Evolutionary conservation across 2,113 vertebrate genomes (phyloP).

Genomic region (Chelonoidis abingdonii): DNA sequence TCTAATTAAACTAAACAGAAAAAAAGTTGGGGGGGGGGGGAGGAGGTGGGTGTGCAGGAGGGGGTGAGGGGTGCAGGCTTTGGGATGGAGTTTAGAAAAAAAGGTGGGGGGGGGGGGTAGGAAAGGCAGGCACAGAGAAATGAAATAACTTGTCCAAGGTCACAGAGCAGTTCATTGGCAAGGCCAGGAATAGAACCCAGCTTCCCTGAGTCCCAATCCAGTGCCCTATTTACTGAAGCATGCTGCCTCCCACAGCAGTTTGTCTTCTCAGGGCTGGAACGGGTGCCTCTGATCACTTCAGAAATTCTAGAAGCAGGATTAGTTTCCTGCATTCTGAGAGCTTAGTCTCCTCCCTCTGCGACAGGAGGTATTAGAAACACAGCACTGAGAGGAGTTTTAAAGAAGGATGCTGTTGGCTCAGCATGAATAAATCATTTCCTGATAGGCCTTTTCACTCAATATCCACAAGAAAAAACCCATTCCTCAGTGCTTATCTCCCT

Average conservation of each 20-base stretch:
- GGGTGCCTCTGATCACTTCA: not conserved
- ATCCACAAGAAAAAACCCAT: not conserved
- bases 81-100: too few relatives aligned
- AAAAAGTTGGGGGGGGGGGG: not conserved
- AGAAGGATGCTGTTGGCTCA: not conserved
- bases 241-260: not conserved
- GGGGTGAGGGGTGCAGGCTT: too few relatives aligned
- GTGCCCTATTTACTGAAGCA: not conserved
- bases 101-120: not conserved
- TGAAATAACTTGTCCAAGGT: not conserved
- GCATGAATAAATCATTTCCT: slow-evolving; percentile 36
- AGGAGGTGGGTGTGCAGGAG: too few relatives aligned
- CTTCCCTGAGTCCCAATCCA: not conserved
- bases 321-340: not conserved
- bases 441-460: not conserved
- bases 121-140: not conserved
- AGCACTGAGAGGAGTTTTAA: not conserved
- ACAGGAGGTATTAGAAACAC: not conserved
- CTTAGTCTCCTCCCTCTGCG: not conserved
- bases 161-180: not conserved
- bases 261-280: not conserved
- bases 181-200: not conserved
- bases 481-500: not conserved
- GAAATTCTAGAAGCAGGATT: slow-evolving; percentile 19
- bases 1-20: not conserved